These are phyloP conservation scores for Tetramorium parvispinum DNA, from an alignment of 1,140 invertebrate genomes.

Conservation along the genomic window DNA sequence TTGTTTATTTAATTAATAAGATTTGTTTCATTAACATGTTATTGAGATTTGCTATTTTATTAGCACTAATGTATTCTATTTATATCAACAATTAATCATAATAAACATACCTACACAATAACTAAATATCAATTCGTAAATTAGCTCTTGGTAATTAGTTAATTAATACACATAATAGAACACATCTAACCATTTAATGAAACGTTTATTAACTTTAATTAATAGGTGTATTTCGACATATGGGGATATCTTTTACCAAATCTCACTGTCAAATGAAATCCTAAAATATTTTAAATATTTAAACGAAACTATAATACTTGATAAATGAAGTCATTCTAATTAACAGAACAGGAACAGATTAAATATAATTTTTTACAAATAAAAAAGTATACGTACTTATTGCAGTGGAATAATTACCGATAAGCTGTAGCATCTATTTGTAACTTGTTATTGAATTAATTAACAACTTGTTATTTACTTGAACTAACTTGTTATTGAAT, in stretches of 20 bases:
- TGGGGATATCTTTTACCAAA: not conserved
- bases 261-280: not conserved
- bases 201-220: not conserved
- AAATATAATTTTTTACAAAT: too few relatives aligned
- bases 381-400: too few relatives aligned
- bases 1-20: not conserved
- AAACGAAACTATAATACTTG: not conserved
- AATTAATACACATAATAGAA: not conserved
- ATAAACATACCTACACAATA: not conserved
- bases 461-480: not conserved
- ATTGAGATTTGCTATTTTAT: not conserved
- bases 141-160: not conserved
- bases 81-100: conserved; percentile 7
- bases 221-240: not conserved
- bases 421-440: not conserved
- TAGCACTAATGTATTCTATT: not conserved
- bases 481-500: not conserved
- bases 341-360: too few relatives aligned
- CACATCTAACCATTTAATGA: not conserved
- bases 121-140: not conserved
- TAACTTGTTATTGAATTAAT: not conserved
- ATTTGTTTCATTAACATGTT: not conserved
- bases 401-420: not conserved
- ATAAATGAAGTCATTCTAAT: not conserved
- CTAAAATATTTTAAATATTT: not conserved